phyloP scores from a whole-genome alignment of 2,888 invertebrate genomes.

The Cybosia mesomella region DNA sequence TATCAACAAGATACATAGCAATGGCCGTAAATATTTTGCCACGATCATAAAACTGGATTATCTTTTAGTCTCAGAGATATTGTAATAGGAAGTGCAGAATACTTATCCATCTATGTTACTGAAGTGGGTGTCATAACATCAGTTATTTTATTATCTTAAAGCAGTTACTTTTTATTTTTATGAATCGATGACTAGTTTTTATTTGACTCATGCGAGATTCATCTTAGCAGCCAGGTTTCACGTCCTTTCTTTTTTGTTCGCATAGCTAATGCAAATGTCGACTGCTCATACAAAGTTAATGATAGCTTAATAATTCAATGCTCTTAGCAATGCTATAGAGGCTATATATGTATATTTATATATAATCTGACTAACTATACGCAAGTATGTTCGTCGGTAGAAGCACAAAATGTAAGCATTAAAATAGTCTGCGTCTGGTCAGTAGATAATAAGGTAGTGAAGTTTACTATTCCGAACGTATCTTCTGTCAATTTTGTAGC shows the following conservation, averaged over 20 bases:
- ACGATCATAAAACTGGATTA: slow-evolving; percentile 33
- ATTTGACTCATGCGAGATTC: slow-evolving; percentile 66
- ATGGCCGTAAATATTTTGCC: slow-evolving; percentile 39
- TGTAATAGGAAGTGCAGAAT: slow-evolving; percentile 50
- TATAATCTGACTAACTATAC: neutral
- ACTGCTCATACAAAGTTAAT: slow-evolving; percentile 64
- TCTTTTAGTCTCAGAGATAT: slow-evolving; percentile 35
- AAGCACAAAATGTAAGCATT: slow-evolving; percentile 17
- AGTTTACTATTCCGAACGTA: slow-evolving; percentile 19
- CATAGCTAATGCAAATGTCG: slow-evolving; percentile 66
- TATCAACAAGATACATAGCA: slow-evolving; percentile 27
- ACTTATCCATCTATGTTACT: slow-evolving; percentile 47
- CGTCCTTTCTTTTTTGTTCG: slow-evolving; percentile 63
- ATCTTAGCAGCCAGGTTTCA: slow-evolving; percentile 54
- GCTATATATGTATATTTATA: neutral
- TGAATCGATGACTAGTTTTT: slow-evolving; percentile 62
- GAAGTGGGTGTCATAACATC: slow-evolving; percentile 60
- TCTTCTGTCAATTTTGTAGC: slow-evolving; percentile 19
- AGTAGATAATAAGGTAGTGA: slow-evolving; percentile 32
- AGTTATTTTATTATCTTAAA: slow-evolving; percentile 61
- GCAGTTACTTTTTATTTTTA: slow-evolving; percentile 63
- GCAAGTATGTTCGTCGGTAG: neutral
- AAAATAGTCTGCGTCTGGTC: slow-evolving; percentile 10
- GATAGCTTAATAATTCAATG: slow-evolving; percentile 49
- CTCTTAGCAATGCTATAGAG: slow-evolving; percentile 30